These are phyloP conservation scores for Macropis europaea DNA, from an alignment of 2,888 invertebrate species.

Conservation along the genomic window DNA sequence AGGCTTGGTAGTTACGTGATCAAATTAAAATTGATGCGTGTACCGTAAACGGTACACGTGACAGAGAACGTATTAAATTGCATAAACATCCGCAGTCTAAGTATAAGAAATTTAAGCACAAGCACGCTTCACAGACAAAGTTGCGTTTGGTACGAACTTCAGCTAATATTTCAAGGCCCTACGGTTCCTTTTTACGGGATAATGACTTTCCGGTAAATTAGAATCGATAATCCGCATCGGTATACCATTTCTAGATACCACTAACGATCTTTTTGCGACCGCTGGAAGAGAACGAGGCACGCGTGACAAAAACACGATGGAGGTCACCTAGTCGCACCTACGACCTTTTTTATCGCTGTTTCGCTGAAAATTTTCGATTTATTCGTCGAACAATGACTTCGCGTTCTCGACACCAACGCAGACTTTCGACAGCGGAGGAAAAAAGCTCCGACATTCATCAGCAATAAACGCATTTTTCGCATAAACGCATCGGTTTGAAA, in stretches of 20 bases:
- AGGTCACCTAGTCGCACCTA: slow-evolving; percentile 34
- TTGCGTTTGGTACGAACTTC: neutral
- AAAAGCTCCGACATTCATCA: too few relatives aligned
- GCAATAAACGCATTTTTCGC: too few relatives aligned
- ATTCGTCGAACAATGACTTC: slow-evolving; percentile 2
- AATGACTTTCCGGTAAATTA: slow-evolving; percentile 67
- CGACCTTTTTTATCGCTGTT: slow-evolving; percentile 20
- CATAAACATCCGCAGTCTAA: too few relatives aligned
- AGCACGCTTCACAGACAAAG: too few relatives aligned
- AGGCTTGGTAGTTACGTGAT: too few relatives aligned
- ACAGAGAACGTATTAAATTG: too few relatives aligned
- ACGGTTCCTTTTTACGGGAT: slow-evolving; percentile 50
- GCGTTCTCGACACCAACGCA: neutral
- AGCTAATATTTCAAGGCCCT: slow-evolving; percentile 5
- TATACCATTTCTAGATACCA: slow-evolving; percentile 56
- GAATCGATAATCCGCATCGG: slow-evolving; percentile 61
- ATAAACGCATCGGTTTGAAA: too few relatives aligned
- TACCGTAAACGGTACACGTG: too few relatives aligned
- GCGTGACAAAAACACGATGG: slow-evolving; percentile 38
- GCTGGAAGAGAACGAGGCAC: slow-evolving; percentile 35
- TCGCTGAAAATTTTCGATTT: slow-evolving; percentile 27
- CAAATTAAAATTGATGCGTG: too few relatives aligned
- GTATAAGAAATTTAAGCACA: too few relatives aligned
- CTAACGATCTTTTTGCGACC: slow-evolving; percentile 63
- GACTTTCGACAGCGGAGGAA: too few relatives aligned